A percentile compares a stretch with the other conserved stretches of the same genome.
These are phyloP conservation scores for Lasioglossum morio DNA, from an alignment of 2,888 invertebrate species.

Conservation along the genomic window DNA sequence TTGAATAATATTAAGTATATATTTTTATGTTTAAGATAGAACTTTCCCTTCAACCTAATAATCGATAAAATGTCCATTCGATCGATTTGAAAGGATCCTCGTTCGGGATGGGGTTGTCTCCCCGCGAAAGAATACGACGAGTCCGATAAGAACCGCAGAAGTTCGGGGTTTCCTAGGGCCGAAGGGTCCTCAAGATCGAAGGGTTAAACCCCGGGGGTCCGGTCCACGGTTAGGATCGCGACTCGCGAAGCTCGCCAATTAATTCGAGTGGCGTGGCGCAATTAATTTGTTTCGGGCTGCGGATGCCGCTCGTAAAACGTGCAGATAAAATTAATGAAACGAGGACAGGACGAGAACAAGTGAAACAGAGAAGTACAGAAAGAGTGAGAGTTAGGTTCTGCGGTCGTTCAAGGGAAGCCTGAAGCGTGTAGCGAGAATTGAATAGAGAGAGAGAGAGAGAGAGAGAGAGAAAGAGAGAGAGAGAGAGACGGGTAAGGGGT, in stretches of 20 bases:
- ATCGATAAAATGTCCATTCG: neutral
- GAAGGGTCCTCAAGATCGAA: neutral
- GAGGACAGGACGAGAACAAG: conserved; percentile 38
- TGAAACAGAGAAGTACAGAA: neutral
- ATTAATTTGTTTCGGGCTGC: conserved; percentile 77
- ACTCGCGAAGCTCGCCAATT: conserved; percentile 70
- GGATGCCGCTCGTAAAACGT: conserved; percentile 78
- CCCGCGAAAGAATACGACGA: neutral
- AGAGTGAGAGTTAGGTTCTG: conserved; percentile 21
- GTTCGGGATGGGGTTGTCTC: neutral
- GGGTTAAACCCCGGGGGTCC: neutral
- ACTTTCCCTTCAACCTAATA: too few relatives aligned
- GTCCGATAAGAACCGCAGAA: neutral
- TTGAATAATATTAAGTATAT: too few relatives aligned
- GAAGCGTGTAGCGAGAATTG: conserved; percentile 33
- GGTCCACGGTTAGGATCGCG: conserved; percentile 32
- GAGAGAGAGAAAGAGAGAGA: too few relatives aligned
- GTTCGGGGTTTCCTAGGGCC: neutral
- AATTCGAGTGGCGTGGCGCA: conserved; percentile 77
- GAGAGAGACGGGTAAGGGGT: conserved; percentile 6
- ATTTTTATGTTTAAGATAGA: too few relatives aligned
- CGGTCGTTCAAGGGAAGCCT: conserved; percentile 51
- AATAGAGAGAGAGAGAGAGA: neutral
- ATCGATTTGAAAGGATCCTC: neutral
- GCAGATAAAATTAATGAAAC: conserved; percentile 80